phyloP scores from a whole-genome alignment of 2,113 vertebrate species.

The Rallus limicola region DNA sequence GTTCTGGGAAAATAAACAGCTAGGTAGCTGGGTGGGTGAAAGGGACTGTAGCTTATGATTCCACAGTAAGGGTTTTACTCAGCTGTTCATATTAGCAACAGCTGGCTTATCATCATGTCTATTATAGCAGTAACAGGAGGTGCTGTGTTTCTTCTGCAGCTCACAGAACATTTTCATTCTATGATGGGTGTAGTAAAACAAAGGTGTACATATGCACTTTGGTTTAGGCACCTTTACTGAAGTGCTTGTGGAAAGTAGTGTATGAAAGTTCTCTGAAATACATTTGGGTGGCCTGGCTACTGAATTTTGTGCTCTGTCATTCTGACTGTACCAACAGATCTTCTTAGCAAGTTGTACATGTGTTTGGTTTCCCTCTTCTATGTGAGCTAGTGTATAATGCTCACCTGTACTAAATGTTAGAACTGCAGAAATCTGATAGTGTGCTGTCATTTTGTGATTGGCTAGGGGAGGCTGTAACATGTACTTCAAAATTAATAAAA shows the following conservation, averaged over 20 bases:
- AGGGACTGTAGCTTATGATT: neutral
- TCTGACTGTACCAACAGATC: neutral
- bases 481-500: neutral
- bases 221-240: neutral
- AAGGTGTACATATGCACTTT: rapidly evolving
- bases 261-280: neutral
- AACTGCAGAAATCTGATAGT: neutral
- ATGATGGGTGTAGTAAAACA: neutral
- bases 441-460: neutral
- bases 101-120: neutral
- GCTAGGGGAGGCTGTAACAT: neutral
- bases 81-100: neutral
- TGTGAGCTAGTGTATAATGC: neutral
- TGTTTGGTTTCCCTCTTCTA: neutral
- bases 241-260: rapidly evolving
- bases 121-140: neutral
- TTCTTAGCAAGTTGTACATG: neutral
- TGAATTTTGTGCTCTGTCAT: neutral
- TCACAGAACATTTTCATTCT: neutral
- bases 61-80: neutral
- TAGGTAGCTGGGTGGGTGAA: neutral
- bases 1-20: neutral
- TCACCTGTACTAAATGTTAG: neutral
- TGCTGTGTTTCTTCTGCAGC: neutral
- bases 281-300: neutral